Evolutionary conservation across 2,888 invertebrate genomes (phyloP), one percentile per base, ranked within the genome.

Genomic region (Sphaeridia pumilis): DNA sequence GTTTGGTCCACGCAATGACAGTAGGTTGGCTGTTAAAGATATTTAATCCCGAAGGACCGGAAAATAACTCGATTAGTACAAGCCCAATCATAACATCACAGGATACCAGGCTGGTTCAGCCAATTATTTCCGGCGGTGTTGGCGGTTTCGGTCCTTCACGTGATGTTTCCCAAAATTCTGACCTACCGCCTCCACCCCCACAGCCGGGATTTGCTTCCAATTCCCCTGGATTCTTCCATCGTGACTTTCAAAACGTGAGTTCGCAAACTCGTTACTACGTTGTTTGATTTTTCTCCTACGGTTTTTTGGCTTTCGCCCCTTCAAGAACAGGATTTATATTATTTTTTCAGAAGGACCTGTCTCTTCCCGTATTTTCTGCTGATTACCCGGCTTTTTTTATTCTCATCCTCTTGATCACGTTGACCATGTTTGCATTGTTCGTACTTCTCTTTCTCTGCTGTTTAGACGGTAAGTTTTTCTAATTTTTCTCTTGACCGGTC

Each of bases 331-430:
- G 7, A 7, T 44, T 31, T 10, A n/a, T 22, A 14, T 35, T 4
- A 4, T 28, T 35, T 20, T 31, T 43, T 4, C 21, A 49, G 49
- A 42, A 25, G 31, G 42, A 49, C 12, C n/a, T 42, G 20, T 26
- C 4, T 10, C 26, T 49, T 12, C 49, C 49, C 2, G n/a, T 43
- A 4, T 31, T 49, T n/a, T 27, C 28, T 17, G 42, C 49, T 26
- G 43, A 43, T 10, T 49, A 49, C 20, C 49, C 49, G 2, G 49
- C 49, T 3, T 49, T 49, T 31, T 49, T 49, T 22, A 43, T 49
- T 7, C 27, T 49, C 7, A 22, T 49, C 10, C 42, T 49, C n/a
- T 43, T 49, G 3, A 43, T 49, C 14, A 43, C 49, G 2, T 34
- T 49, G 21, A 49, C 49, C 5, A 25, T 34, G 1, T 49, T 49